These are phyloP conservation scores for Microtus pennsylvanicus DNA, from an alignment of 2,113 vertebrate genomes.

Conservation along the genomic window DNA sequence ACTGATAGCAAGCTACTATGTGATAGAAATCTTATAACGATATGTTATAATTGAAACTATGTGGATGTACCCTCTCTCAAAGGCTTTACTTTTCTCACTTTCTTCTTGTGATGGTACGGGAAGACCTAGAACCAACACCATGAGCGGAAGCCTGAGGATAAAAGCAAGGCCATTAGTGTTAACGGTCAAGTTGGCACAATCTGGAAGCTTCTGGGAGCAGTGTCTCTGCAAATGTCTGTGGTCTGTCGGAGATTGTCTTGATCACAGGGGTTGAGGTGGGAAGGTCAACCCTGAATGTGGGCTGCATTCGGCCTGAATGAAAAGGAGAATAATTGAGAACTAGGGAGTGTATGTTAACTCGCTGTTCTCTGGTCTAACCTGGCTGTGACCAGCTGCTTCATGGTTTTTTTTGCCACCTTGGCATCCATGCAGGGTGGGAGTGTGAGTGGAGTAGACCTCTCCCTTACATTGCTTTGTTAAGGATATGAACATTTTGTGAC, in stretches of 20 bases:
- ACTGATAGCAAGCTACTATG: background rate
- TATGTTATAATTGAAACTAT: background rate
- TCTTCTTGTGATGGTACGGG: background rate
- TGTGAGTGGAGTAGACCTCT: background rate
- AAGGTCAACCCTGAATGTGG: background rate
- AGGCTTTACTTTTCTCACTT: background rate
- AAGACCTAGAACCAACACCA: background rate
- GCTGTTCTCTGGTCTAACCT: background rate
- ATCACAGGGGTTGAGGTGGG: no score
- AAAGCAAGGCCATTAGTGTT: background rate
- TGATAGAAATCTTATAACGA: background rate
- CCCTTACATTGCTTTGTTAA: background rate
- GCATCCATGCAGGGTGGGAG: background rate
- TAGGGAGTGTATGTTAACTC: no score
- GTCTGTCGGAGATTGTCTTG: background rate
- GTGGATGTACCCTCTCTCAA: background rate
- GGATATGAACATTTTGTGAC: background rate
- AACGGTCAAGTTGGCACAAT: background rate
- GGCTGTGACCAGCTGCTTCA: background rate
- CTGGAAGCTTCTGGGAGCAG: no score
- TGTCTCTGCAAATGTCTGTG: no score
- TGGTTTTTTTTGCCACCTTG: no score
- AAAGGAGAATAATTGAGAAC: background rate
- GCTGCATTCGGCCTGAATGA: background rate
- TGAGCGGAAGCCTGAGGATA: background rate